Evolutionary conservation across 2,888 invertebrate species (phyloP).

Genomic region (Cataglyphis albicans): DNA sequence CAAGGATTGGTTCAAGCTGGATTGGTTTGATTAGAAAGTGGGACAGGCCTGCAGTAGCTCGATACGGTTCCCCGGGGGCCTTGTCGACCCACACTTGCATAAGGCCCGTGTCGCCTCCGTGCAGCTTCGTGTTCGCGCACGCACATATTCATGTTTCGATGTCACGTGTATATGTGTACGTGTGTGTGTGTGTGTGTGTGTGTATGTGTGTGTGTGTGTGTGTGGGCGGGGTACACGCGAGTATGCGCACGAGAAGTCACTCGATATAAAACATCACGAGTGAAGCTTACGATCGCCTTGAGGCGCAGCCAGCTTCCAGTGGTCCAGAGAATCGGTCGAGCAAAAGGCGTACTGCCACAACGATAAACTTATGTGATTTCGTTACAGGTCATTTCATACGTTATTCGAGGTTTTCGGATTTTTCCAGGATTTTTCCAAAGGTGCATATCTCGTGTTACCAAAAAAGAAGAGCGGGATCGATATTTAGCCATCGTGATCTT

Average conservation of each 20-base stretch:
- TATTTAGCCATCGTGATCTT: neutral
- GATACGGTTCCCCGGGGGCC: slow-evolving; percentile 74
- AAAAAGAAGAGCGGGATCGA: slow-evolving; percentile 27
- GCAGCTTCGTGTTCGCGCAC: slow-evolving; percentile 47
- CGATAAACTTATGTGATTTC: slow-evolving; percentile 57
- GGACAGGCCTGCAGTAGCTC: slow-evolving; percentile 79
- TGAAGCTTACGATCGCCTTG: slow-evolving; percentile 23
- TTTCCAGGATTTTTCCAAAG: neutral
- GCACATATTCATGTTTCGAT: neutral
- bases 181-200: no score
- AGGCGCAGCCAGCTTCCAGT: slow-evolving; percentile 36
- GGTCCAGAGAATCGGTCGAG: slow-evolving; percentile 47
- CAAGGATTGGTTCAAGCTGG: slow-evolving; percentile 60
- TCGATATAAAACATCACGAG: slow-evolving; percentile 36
- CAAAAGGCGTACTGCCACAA: slow-evolving; percentile 62
- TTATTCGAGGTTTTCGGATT: slow-evolving; percentile 5
- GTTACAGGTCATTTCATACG: slow-evolving; percentile 58
- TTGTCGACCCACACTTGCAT: slow-evolving; percentile 78
- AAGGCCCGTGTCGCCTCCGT: slow-evolving; percentile 62
- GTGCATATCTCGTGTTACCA: slow-evolving; percentile 17
- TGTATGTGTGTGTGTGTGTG: no score
- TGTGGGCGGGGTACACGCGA: neutral
- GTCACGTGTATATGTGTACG: neutral
- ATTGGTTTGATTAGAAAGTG: slow-evolving; percentile 84
- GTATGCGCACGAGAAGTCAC: neutral